Conservation (phyloP, 2,113 vertebrate genomes). For the Camelus bactrianus region DNA sequence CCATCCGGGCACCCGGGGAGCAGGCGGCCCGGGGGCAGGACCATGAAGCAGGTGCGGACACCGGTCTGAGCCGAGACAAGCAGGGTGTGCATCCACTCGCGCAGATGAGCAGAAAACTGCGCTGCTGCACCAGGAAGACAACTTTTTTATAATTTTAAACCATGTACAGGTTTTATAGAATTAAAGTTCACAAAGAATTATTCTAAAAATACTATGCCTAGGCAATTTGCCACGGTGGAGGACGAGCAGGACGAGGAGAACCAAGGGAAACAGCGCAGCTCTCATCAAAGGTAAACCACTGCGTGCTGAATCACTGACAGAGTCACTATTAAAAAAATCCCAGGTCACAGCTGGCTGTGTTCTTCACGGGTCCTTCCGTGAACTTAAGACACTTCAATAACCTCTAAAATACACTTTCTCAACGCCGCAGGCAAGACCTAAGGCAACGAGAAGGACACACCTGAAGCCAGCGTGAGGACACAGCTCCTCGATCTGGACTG, state of each 20-base stretch:
- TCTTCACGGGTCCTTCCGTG: background rate
- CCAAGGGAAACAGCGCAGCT: background rate
- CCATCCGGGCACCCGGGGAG: background rate
- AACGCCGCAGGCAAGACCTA: background rate
- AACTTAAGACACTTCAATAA: background rate
- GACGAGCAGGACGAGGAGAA: background rate
- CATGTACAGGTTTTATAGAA: conserved; percentile 9
- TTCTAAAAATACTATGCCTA: background rate
- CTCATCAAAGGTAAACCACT: background rate
- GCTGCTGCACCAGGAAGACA: background rate
- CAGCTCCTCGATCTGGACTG: background rate
- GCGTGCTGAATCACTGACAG: background rate
- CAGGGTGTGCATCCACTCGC: background rate
- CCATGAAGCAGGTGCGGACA: background rate
- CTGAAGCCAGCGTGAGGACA: background rate
- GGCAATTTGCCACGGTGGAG: background rate
- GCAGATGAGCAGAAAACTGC: background rate
- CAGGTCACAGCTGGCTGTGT: background rate
- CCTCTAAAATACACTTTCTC: background rate
- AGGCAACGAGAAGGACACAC: background rate
- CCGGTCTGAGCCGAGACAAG: background rate
- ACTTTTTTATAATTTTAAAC: conserved; percentile 47
- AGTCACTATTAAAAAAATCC: background rate
- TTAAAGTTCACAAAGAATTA: conserved; percentile 36
- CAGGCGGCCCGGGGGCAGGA: background rate